Conservation (phyloP, 2,113 vertebrate species). For the Amblyornis subalaris region DNA sequence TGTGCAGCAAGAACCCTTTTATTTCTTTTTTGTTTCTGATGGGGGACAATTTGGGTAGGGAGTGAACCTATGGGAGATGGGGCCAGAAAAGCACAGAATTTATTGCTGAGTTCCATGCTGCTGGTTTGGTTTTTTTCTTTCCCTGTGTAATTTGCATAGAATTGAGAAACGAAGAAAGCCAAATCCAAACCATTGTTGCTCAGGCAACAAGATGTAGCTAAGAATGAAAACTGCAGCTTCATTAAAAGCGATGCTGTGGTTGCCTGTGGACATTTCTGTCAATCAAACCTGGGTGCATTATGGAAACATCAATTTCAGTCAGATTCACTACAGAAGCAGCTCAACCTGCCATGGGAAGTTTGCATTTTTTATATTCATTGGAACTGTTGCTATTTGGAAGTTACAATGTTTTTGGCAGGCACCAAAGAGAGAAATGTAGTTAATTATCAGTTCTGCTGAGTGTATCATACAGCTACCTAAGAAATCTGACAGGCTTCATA, state of each 20-base stretch:
- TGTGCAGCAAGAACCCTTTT: neutral
- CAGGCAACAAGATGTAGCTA: neutral
- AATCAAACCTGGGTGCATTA: neutral
- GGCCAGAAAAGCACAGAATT: neutral
- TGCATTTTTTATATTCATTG: neutral
- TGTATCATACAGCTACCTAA: neutral
- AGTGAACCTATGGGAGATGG: neutral
- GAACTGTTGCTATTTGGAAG: neutral
- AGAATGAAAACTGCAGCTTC: neutral
- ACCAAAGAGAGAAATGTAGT: neutral
- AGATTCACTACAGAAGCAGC: neutral
- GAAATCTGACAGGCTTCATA: neutral
- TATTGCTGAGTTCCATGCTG: neutral
- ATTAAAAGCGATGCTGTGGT: neutral
- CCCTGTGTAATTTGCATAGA: neutral
- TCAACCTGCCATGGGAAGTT: neutral
- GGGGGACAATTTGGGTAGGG: neutral
- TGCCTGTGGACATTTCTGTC: neutral
- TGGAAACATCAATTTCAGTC: neutral
- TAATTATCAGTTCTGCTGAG: neutral
- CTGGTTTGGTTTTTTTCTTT: neutral
- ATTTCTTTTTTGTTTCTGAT: neutral
- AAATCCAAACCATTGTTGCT: neutral
- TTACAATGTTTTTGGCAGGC: neutral
- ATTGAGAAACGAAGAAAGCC: neutral